Base-by-base conservation (phyloP, 2,888 invertebrate genomes). In the Napeogenes inachia region DNA sequence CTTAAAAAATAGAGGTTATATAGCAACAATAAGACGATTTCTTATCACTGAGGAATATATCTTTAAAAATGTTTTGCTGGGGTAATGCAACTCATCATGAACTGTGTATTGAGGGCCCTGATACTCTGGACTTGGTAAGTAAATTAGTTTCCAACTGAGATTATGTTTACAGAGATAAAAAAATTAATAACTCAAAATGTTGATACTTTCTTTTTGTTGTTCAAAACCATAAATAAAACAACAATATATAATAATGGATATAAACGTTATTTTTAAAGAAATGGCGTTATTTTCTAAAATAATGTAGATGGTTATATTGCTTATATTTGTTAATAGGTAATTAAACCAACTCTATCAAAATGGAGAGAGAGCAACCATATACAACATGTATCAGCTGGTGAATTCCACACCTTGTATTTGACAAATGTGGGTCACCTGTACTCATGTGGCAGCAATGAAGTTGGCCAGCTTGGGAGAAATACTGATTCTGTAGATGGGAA, bases 391-490 rank as follows among this genome's bases (percentile, higher is more conserved):
- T 93, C 95, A 4, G 96, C 97, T 73, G 98, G 98, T 32, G 93
- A 94, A 73, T 94, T 94, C 70, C 97, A 98, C 81, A 95, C 96
- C 0, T 80, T 98, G 13, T 92, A 97, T 68, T 88, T 97, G 0
- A 94, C 95, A 0, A 88, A 90, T 63, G 92, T 93, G 77, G 98
- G 98, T 10, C 92, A 94, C 73, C 91, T 98, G 5, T 98, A 94
- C 84, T 95, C 97, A 2, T 98, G 98, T 91, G 99, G 99, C 2
- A 95, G 92, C 78, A 99, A 99, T 90, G 97, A 98, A 76, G 93
- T 93, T 74, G 97, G 97, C 1, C 99, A 99, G 81, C 92, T 99
- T 60, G 99, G 98, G 4, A 95, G 89, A 4, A 76, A 78, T 21
- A 86, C 87, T 45, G 77, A 81, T 53, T 70, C 71, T 5, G 73